phyloP scores from a whole-genome alignment of 2,888 invertebrate species.

The Xylota sylvarum region DNA sequence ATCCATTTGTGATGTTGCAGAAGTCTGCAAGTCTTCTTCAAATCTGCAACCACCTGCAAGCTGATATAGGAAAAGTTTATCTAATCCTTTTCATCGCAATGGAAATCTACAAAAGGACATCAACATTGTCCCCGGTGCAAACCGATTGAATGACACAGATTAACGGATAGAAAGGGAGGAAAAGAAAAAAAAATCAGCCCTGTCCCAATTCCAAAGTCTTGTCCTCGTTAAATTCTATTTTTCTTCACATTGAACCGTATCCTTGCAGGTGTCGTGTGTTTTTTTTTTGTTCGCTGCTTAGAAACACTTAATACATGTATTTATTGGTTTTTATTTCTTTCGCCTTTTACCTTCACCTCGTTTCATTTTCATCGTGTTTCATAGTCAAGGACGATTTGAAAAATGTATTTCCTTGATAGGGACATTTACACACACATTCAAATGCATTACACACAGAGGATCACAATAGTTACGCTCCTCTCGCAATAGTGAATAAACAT shows the following conservation, averaged over 20 bases:
- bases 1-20: too few relatives aligned
- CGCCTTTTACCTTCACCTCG: conserved; percentile 27
- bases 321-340: conserved; percentile 12
- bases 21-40: too few relatives aligned
- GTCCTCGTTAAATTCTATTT: not conserved
- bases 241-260: not conserved
- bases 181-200: not conserved
- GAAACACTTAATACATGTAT: conserved; percentile 14
- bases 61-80: too few relatives aligned
- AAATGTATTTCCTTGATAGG: conserved; percentile 27
- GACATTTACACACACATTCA: not conserved
- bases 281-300: conserved; percentile 1
- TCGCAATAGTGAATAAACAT: conserved; percentile 22
- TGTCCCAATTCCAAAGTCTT: conserved; percentile 3
- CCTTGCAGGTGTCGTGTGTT: conserved; percentile 17
- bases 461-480: conserved; percentile 43
- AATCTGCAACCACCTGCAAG: too few relatives aligned
- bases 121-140: not conserved
- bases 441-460: conserved; percentile 24
- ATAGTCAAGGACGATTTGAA: conserved; percentile 69
- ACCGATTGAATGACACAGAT: not conserved
- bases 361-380: conserved; percentile 53
- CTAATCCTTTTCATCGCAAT: too few relatives aligned
- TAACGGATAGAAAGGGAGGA: not conserved
- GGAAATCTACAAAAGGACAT: too few relatives aligned